Conservation (phyloP, 2,888 invertebrate species). For the Diplazon laetatorius region DNA sequence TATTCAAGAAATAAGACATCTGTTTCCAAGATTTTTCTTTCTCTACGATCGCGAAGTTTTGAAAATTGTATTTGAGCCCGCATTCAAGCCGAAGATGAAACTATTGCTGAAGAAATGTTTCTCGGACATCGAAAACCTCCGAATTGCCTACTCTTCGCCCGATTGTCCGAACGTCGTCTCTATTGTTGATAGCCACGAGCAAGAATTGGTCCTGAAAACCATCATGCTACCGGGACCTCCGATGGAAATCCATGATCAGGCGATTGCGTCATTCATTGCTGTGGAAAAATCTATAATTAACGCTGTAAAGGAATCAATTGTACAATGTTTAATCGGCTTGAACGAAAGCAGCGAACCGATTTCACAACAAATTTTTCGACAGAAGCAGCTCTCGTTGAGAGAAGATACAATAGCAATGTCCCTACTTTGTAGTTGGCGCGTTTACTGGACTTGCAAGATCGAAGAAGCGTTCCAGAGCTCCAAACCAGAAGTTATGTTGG, state of each 20-base stretch:
- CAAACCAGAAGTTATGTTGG: constrained; percentile 78
- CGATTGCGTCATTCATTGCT: constrained; percentile 19
- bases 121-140: constrained; percentile 86
- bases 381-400: background rate
- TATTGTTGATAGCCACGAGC: constrained; percentile 86
- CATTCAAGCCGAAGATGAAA: constrained; percentile 85
- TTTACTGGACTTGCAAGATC: constrained; percentile 87
- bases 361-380: background rate
- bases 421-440: constrained; percentile 85
- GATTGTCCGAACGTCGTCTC: constrained; percentile 84
- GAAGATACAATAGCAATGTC: constrained; percentile 83
- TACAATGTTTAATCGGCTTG: constrained; percentile 74
- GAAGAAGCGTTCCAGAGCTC: constrained; percentile 82
- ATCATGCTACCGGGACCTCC: background rate
- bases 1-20: constrained; percentile 86
- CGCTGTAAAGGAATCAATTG: constrained; percentile 79
- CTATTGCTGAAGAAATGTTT: constrained; percentile 88
- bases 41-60: constrained; percentile 90
- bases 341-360: constrained; percentile 72
- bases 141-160: constrained; percentile 79
- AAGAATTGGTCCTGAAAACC: constrained; percentile 82
- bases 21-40: constrained; percentile 90
- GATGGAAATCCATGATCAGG: constrained; percentile 17
- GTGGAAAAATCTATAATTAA: constrained; percentile 84
- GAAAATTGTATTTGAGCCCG: constrained; percentile 88